Conservation (phyloP, 2,888 invertebrate genomes). For the Lepidochitona cinerea region DNA sequence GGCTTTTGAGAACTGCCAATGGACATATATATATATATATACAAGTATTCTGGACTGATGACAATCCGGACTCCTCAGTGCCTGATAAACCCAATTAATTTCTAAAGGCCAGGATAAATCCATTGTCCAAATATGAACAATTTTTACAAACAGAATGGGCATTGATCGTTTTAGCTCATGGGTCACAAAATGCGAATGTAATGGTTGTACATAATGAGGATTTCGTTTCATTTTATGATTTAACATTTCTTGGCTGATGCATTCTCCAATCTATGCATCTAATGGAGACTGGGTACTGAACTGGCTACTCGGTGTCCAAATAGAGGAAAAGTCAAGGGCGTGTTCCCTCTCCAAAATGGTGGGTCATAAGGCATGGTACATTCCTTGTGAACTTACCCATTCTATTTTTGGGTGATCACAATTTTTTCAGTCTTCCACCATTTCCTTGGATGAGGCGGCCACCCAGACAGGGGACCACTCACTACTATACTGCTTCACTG, state of each 20-base stretch:
- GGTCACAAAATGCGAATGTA: neutral
- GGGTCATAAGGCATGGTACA: neutral
- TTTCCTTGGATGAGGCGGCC: too few relatives aligned
- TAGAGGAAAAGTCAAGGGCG: neutral
- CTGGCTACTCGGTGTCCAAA: neutral
- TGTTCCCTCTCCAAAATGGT: neutral
- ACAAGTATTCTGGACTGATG: too few relatives aligned
- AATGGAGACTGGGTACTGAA: neutral
- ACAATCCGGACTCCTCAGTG: too few relatives aligned
- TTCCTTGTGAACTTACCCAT: neutral
- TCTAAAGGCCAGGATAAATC: neutral
- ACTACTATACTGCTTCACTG: too few relatives aligned
- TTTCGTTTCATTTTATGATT: neutral
- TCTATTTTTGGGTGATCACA: neutral
- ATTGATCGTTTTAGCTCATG: slow-evolving; percentile 1
- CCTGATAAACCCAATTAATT: neutral
- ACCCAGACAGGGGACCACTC: too few relatives aligned
- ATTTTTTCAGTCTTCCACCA: neutral
- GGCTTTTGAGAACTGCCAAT: too few relatives aligned
- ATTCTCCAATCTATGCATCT: slow-evolving; percentile 2
- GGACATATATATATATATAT: too few relatives aligned
- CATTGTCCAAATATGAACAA: neutral
- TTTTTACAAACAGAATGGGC: neutral
- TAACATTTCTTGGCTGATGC: neutral
- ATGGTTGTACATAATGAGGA: neutral